Percentiles rank a stretch among this genome's conserved stretches.
phyloP scores from a whole-genome alignment of 2,888 invertebrate genomes.

The Molorchus minor region DNA sequence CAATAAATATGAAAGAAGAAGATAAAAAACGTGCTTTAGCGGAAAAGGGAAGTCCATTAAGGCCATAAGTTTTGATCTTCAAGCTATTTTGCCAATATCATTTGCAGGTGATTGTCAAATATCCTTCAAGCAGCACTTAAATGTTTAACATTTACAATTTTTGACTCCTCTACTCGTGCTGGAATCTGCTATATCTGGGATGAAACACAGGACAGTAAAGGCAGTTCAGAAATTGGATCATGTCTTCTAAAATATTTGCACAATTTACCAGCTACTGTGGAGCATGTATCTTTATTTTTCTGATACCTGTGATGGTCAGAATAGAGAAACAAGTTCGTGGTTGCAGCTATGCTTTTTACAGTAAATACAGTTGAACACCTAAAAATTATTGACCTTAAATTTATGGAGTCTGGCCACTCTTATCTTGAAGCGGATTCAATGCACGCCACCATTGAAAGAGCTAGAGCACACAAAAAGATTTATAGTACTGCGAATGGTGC shows the following conservation, averaged over 20 bases:
- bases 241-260: conserved; percentile 33
- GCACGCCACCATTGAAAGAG: conserved; percentile 17
- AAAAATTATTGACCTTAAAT: conserved; percentile 38
- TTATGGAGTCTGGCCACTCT: conserved; percentile 38
- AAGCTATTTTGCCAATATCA: conserved; percentile 4
- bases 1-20: neutral
- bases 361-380: conserved; percentile 34
- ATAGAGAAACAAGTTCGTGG: conserved; percentile 25
- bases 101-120: conserved; percentile 8
- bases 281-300: conserved; percentile 27
- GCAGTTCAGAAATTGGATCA: conserved; percentile 36
- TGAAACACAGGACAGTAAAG: conserved; percentile 33
- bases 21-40: neutral
- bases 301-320: conserved; percentile 29
- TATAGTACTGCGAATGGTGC: no score
- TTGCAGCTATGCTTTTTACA: conserved; percentile 35
- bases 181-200: conserved; percentile 29
- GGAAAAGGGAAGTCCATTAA: neutral
- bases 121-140: conserved; percentile 19
- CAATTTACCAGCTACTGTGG: conserved; percentile 28
- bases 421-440: conserved; percentile 26
- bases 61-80: conserved; percentile 10
- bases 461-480: neutral
- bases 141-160: conserved; percentile 39
- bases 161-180: conserved; percentile 24